Conservation (phyloP, 2,113 vertebrate species). For the Petromus typicus region DNA sequence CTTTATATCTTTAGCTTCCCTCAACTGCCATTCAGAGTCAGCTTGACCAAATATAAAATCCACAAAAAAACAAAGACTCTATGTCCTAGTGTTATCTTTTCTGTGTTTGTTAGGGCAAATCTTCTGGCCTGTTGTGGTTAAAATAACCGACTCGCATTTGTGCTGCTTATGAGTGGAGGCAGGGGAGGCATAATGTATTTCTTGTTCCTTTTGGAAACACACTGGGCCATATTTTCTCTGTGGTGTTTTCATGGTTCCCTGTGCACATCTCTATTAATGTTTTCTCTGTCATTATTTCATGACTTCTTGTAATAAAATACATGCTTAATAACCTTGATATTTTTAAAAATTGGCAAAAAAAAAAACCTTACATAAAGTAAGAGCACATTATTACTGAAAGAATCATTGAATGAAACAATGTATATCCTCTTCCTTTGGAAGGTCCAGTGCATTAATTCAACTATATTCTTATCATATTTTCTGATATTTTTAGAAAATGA, state of each 20-base stretch:
- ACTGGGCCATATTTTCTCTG: neutral
- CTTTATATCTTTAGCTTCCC: neutral
- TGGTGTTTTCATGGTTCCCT: fast-evolving
- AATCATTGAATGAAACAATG: neutral
- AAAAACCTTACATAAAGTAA: neutral
- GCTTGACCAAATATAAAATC: neutral
- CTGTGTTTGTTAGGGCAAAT: neutral
- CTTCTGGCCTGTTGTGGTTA: neutral
- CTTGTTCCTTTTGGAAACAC: no score
- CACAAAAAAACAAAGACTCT: neutral
- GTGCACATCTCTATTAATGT: no score
- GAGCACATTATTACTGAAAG: neutral
- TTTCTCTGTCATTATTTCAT: neutral
- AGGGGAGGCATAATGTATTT: fast-evolving
- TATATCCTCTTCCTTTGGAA: neutral
- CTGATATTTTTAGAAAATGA: conserved; percentile 53
- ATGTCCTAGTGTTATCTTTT: neutral
- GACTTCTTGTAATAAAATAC: neutral
- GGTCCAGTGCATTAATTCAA: neutral
- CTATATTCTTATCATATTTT: neutral
- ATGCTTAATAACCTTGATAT: neutral
- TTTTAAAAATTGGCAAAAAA: neutral
- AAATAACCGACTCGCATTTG: neutral
- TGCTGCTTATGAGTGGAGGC: neutral
- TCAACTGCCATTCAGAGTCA: neutral